phyloP scores from a whole-genome alignment of 2,113 vertebrate species.

The Montifringilla adamsi region DNA sequence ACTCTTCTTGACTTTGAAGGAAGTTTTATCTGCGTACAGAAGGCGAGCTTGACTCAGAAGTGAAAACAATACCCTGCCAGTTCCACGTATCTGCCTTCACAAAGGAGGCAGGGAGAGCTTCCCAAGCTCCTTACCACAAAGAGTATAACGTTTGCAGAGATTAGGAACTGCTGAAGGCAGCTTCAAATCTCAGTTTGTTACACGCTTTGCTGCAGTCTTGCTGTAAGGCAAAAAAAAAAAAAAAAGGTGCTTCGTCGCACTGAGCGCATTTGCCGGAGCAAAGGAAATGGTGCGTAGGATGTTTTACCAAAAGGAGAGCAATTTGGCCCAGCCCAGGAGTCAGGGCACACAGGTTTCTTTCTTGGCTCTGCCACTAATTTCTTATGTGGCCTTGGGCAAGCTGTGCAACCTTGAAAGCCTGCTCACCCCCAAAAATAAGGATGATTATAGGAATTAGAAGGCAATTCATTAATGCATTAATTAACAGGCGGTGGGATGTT shows the following conservation, averaged over 20 bases:
- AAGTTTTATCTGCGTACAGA: slow-evolving; percentile 57
- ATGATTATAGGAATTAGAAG: slow-evolving; percentile 62
- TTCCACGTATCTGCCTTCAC: slow-evolving; percentile 40
- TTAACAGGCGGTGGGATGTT: slow-evolving; percentile 31
- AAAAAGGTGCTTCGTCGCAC: neutral
- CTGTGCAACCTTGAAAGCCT: slow-evolving; percentile 23
- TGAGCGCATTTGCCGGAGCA: fast-evolving
- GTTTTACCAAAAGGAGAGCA: slow-evolving; percentile 4
- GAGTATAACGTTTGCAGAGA: slow-evolving; percentile 55
- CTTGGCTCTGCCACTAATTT: neutral
- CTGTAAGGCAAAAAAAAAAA: neutral
- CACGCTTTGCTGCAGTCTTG: slow-evolving; percentile 29
- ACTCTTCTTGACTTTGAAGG: slow-evolving; percentile 51
- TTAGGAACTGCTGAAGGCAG: slow-evolving; percentile 64
- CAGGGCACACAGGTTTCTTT: neutral
- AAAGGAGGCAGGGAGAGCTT: slow-evolving; percentile 48
- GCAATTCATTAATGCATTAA: slow-evolving; percentile 64
- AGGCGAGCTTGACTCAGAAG: slow-evolving; percentile 39
- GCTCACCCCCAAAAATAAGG: slow-evolving; percentile 9
- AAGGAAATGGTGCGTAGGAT: neutral
- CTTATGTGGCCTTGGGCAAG: slow-evolving; percentile 38
- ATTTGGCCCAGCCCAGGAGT: neutral
- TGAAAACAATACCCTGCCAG: slow-evolving; percentile 57
- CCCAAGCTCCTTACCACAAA: slow-evolving; percentile 64
- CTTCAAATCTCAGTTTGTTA: slow-evolving; percentile 58